phyloP scores from a whole-genome alignment of 2,113 vertebrate species.

The Calypte anna region DNA sequence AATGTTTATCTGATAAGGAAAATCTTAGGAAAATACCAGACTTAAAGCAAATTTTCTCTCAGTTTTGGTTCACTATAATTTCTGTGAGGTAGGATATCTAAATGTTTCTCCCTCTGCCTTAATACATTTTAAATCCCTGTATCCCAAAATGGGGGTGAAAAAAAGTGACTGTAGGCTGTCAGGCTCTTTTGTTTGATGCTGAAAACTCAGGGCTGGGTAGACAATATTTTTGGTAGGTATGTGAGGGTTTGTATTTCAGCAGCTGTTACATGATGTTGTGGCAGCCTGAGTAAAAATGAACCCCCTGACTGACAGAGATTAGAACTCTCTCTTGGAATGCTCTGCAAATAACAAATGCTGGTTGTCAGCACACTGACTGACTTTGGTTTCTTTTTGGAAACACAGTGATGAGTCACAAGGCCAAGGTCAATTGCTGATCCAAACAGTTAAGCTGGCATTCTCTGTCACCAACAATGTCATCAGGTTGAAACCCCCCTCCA shows the following conservation, averaged over 20 bases:
- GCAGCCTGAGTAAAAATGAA: not conserved
- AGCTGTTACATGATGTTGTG: not conserved
- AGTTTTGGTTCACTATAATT: not conserved
- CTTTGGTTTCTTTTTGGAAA: conserved; percentile 46
- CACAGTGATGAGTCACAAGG: conserved; percentile 90
- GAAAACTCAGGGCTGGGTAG: not conserved
- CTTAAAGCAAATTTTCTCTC: not conserved
- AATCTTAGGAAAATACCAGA: not conserved
- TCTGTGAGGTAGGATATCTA: not conserved
- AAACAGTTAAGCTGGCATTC: conserved; percentile 95
- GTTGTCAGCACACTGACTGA: not conserved
- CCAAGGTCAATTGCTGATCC: conserved; percentile 93
- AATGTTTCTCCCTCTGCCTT: not conserved
- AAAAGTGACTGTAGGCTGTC: not conserved
- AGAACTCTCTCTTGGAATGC: not conserved
- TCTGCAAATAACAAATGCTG: not conserved
- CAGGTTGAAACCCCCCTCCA: conserved; percentile 90
- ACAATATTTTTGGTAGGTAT: not conserved
- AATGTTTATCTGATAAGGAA: not conserved
- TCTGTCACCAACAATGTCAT: conserved; percentile 97
- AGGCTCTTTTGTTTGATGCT: not conserved
- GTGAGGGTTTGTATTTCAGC: not conserved
- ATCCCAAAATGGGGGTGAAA: not conserved
- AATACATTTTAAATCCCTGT: not conserved
- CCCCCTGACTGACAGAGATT: not conserved